Percentiles rank a stretch among this genome's conserved stretches.
These are phyloP conservation scores for Drosophila pseudoobscura DNA, from an alignment of 1,140 invertebrate species.

Conservation along the genomic window DNA sequence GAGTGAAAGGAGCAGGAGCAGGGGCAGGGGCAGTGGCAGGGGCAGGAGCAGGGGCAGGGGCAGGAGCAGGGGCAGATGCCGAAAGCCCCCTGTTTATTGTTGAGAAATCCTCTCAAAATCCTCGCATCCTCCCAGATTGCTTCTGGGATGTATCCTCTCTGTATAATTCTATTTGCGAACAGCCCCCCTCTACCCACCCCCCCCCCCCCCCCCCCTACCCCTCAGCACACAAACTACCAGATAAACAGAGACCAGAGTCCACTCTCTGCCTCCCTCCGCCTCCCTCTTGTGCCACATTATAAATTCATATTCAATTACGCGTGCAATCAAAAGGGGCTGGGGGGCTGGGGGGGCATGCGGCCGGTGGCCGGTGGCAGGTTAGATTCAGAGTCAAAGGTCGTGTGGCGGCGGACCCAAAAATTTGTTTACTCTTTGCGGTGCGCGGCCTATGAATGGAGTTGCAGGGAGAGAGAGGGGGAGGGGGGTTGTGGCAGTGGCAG, in stretches of 20 bases:
- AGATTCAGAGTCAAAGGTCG: conserved; percentile 47
- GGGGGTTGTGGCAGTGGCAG: not conserved
- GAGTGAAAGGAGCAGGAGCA: no score
- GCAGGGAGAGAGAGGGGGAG: not conserved
- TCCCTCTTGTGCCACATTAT: conserved; percentile 51
- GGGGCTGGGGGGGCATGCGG: not conserved
- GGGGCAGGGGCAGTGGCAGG: no score
- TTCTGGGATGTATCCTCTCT: conserved; percentile 30
- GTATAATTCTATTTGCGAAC: conserved; percentile 42
- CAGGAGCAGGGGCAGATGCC: not conserved
- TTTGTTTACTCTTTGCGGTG: conserved; percentile 57
- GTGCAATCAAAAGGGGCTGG: conserved; percentile 13
- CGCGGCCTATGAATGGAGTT: conserved; percentile 17
- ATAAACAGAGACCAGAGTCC: not conserved
- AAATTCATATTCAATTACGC: conserved; percentile 81
- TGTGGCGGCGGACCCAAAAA: conserved; percentile 33
- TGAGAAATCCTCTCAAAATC: not conserved
- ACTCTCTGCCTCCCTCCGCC: not conserved
- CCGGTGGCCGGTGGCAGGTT: no score
- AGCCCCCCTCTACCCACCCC: conserved; percentile 1
- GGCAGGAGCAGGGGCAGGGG: no score
- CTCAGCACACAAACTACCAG: conserved; percentile 24
- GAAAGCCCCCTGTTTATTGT: conserved; percentile 45
- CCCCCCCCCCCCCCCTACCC: not conserved
- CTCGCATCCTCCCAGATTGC: conserved; percentile 26